Conservation (phyloP, 2,113 vertebrate species). For the Bubo blakistoni region DNA sequence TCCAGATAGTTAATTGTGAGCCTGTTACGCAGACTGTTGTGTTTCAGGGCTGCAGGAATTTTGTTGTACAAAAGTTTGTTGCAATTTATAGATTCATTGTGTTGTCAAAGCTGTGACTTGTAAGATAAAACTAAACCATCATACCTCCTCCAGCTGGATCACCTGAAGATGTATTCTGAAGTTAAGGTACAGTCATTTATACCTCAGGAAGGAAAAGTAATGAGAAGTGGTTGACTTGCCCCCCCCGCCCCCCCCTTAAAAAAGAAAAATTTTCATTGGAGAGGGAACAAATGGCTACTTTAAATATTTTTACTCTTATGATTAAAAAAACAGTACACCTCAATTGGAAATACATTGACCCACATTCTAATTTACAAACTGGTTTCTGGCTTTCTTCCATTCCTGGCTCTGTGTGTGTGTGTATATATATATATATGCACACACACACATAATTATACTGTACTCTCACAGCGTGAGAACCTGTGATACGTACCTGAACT, state of each 20-base stretch:
- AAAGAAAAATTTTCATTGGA: neutral
- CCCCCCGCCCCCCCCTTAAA: neutral
- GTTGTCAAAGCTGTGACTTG: constrained; percentile 40
- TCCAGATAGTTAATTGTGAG: neutral
- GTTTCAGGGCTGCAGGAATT: neutral
- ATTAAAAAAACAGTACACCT: neutral
- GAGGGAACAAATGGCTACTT: neutral
- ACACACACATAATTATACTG: neutral
- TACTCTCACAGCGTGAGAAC: neutral
- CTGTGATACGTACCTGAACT: neutral
- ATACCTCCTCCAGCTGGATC: constrained; percentile 30
- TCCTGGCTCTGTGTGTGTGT: neutral
- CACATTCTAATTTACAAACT: neutral
- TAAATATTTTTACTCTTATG: neutral
- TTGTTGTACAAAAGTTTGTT: neutral
- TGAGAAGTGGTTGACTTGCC: neutral
- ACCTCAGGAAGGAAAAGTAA: constrained; percentile 26
- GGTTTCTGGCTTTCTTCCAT: neutral
- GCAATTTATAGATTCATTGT: neutral
- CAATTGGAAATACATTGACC: neutral
- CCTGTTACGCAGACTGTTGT: neutral
- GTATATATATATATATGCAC: neutral
- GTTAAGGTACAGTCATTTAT: constrained; percentile 10
- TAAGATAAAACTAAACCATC: constrained; percentile 26
- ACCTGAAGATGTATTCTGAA: neutral